Conservation (phyloP, 2,113 vertebrate species). For the Carollia perspicillata region DNA sequence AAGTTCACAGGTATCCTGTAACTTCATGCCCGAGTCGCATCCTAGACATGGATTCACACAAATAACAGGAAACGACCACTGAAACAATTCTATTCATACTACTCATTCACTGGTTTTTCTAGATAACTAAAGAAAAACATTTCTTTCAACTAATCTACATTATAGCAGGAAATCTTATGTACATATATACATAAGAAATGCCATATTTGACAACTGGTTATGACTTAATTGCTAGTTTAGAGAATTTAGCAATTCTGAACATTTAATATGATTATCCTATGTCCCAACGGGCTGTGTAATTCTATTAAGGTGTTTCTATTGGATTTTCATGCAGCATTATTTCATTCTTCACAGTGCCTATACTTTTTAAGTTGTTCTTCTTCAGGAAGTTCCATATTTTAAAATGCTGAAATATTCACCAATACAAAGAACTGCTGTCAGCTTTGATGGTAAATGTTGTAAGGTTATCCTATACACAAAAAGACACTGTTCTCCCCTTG, state of each 20-base stretch:
- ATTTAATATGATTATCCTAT: constrained; percentile 29
- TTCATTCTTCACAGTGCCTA: constrained; percentile 3
- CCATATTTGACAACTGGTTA: constrained; percentile 21
- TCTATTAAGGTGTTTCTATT: constrained; percentile 37
- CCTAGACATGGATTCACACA: constrained; percentile 18
- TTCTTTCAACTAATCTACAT: constrained; percentile 53
- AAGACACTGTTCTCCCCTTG: not conserved
- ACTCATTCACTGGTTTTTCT: constrained; percentile 19
- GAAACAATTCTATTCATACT: constrained; percentile 25
- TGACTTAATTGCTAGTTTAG: constrained; percentile 39
- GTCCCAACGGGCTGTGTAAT: not conserved
- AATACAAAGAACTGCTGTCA: constrained; percentile 1
- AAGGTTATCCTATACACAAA: not conserved
- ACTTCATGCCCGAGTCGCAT: not conserved
- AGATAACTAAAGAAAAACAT: constrained; percentile 41
- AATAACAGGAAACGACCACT: not conserved
- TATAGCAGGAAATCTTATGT: not conserved
- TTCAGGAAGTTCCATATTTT: constrained; percentile 23
- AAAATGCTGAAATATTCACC: constrained; percentile 32
- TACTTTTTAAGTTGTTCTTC: constrained; percentile 38
- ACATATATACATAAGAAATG: not conserved
- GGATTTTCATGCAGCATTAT: not conserved
- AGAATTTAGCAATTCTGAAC: constrained; percentile 56
- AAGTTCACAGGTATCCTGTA: not conserved
- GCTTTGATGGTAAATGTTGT: constrained; percentile 19